Base-by-base conservation (phyloP, 2,888 invertebrate species). In the Chaetogeoica ovagalla region DNA sequence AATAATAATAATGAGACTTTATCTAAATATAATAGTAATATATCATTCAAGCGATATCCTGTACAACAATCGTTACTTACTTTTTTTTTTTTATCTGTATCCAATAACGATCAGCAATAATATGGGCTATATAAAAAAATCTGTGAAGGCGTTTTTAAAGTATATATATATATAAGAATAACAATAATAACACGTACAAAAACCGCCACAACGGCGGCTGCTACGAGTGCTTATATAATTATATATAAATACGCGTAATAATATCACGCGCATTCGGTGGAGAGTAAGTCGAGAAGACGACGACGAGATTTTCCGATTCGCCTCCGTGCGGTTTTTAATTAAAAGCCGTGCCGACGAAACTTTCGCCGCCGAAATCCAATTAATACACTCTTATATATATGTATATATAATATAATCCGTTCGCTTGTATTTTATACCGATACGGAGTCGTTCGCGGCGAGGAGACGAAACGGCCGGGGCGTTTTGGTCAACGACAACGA, bases 281-380 rank as follows among this genome's bases (percentile, higher is more conserved):
- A 30, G 73, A 30, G 73, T 66, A 65, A 75, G 75, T 57, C 57
- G 65, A 76, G 66, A 76, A n/a, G n/a, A n/a, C n/a, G 30, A 30
- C 30, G 30, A 30, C 30, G 30, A 30, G 30, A 30, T 30, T 68
- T 76, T 68, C 66, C 68, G 68, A 30, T 68, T 48, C 73, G 59
- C 23, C 43, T 43, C 43, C 48, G 48, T 23, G 60, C 43, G 76
- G 68, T 48, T 76, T 76, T 76, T 76, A 76, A 76, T 76, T 76
- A 76, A 76, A 76, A 76, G 75, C 30, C 19, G 9, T 11, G 48
- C 23, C 6, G 19, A n/a, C 52, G 52, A 2, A 63, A 73, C 62
- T 62, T 73, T 73, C 15, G 23, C 62, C 52, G 37, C 62, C 62
- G n/a, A 76, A 76, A 76, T 76, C 76, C 76, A 76, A 76, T 76